Conservation (phyloP, 1,140 invertebrate genomes). For the Drosophila simulans region DNA sequence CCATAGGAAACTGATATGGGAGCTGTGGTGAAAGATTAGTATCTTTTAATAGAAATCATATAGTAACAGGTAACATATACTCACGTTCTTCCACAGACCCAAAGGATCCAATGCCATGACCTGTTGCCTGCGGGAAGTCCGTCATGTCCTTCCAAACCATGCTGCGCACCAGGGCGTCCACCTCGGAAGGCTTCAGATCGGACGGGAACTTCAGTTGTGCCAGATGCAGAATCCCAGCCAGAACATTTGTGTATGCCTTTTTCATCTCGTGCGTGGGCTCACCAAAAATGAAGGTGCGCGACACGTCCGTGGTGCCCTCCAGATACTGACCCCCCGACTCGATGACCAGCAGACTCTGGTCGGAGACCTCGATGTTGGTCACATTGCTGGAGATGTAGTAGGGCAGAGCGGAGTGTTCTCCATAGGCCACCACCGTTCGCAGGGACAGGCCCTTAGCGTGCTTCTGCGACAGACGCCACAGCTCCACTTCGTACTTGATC, state of each 20-base stretch:
- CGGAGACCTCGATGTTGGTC: conserved; percentile 90
- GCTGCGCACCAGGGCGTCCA: conserved; percentile 91
- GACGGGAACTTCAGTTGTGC: conserved; percentile 89
- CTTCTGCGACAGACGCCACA: conserved; percentile 89
- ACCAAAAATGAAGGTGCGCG: conserved; percentile 95
- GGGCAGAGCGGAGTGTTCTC: conserved; percentile 94
- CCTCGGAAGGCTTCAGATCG: conserved; percentile 87
- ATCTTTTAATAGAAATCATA: too few species aligned
- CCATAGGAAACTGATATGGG: conserved; percentile 89
- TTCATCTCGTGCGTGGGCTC: conserved; percentile 90
- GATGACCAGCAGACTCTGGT: conserved; percentile 88
- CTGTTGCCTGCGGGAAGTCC: conserved; percentile 94
- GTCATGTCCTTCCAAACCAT: conserved; percentile 92
- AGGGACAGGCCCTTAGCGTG: conserved; percentile 91
- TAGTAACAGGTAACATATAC: neutral
- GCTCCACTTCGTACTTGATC: conserved; percentile 88
- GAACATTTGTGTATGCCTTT: conserved; percentile 94
- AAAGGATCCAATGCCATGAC: conserved; percentile 95
- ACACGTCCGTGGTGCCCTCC: conserved; percentile 97
- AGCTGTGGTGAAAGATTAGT: conserved; percentile 85
- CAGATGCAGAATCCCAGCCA: conserved; percentile 94
- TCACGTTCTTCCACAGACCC: conserved; percentile 85
- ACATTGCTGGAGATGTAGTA: conserved; percentile 93
- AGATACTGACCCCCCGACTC: conserved; percentile 91
- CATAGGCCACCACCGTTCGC: conserved; percentile 95